A percentile compares a stretch with the other conserved stretches of the same genome.
Evolutionary conservation across 92 coral and sea anemone species (phyloP).

Genomic region (Parazoanthus atlanticus): DNA sequence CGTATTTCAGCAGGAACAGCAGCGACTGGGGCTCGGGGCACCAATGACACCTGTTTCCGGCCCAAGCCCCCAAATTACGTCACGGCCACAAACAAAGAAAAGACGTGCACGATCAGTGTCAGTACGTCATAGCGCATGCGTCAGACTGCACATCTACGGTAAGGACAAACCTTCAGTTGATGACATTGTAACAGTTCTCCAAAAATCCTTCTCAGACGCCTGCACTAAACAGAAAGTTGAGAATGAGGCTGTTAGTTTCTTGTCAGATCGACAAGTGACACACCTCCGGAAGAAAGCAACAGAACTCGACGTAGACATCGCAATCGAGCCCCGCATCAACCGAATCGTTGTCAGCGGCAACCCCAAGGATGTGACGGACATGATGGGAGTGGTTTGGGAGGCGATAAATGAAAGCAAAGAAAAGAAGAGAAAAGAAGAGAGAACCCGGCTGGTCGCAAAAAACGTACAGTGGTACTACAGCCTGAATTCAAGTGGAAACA

Average conservation of each 20-base stretch:
- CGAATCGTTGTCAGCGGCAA: slow-evolving; percentile 74
- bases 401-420: slow-evolving; percentile 63
- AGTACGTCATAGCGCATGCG: background rate
- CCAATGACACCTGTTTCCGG: background rate
- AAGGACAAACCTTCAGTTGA: slow-evolving; percentile 14
- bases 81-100: background rate
- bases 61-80: background rate
- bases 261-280: slow-evolving; percentile 53
- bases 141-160: slow-evolving; percentile 29
- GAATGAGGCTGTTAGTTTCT: slow-evolving; percentile 47
- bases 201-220: slow-evolving; percentile 43
- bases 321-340: slow-evolving; percentile 51
- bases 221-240: slow-evolving; percentile 63
- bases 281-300: slow-evolving; percentile 49
- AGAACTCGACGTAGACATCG: slow-evolving; percentile 64
- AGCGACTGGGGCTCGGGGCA: slow-evolving; percentile 19
- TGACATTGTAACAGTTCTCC: slow-evolving; percentile 21
- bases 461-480: slow-evolving; percentile 69
- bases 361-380: slow-evolving; percentile 61
- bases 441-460: slow-evolving; percentile 63
- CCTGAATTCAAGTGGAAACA: slow-evolving; percentile 30
- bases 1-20: slow-evolving; percentile 62
- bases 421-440: slow-evolving; percentile 59
- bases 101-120: background rate
- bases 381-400: slow-evolving; percentile 65